These are phyloP conservation scores for Rhincodon typus DNA, from an alignment of 2,797 vertebrate genomes.

Conservation along the genomic window DNA sequence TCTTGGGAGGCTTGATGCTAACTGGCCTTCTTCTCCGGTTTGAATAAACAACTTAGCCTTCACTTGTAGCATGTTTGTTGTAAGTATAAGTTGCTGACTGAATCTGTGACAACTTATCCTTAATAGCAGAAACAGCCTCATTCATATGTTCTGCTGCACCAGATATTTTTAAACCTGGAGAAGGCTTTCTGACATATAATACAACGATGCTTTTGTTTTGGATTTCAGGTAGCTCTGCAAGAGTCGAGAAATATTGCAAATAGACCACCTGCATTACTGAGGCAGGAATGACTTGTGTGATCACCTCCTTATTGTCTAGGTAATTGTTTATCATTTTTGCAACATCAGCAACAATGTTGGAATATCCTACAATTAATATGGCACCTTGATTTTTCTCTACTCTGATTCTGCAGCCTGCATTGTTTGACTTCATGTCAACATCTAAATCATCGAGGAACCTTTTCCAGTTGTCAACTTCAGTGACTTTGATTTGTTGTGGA, in stretches of 20 bases:
- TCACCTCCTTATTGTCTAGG: constrained; percentile 45
- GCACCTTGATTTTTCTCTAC: constrained; percentile 38
- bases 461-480: constrained; percentile 41
- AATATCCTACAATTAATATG: constrained; percentile 47
- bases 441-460: constrained; percentile 41
- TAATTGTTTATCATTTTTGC: constrained; percentile 44
- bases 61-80: constrained; percentile 41
- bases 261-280: constrained; percentile 44
- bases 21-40: background rate
- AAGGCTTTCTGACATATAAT: constrained; percentile 29
- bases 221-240: constrained; percentile 44
- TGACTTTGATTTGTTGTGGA: constrained; percentile 40
- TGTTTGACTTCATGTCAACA: constrained; percentile 41
- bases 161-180: constrained; percentile 45
- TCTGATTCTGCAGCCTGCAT: constrained; percentile 39
- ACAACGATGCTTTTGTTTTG: constrained; percentile 41
- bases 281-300: constrained; percentile 42
- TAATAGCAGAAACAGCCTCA: constrained; percentile 40
- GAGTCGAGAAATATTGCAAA: constrained; percentile 43
- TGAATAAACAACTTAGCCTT: constrained; percentile 44
- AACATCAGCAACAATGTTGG: constrained; percentile 43
- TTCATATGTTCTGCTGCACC: constrained; percentile 45
- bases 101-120: constrained; percentile 37
- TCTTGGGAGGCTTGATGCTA: background rate
- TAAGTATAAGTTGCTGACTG: too few species aligned